Base-by-base conservation (phyloP, 2,797 vertebrate genomes). In the Syncerus caffer region DNA sequence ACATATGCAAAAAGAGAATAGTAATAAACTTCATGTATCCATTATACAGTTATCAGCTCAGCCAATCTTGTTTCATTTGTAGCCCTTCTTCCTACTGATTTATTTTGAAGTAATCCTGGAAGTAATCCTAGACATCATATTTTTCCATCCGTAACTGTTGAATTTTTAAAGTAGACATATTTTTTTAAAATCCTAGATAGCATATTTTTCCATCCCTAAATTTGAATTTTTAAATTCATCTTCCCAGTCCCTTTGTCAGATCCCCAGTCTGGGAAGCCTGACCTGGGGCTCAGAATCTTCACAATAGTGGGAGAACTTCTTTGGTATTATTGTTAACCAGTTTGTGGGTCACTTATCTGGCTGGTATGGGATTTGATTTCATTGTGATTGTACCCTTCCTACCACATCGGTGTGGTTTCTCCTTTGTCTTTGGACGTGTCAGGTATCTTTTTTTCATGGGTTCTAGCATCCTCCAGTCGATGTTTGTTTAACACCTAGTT, bases 31-130 rank as follows among this genome's bases (percentile, higher is more conserved):
- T 25, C 31, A 34, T 58, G 45, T 90, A 60, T 34, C 42, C 25
- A 19, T 95, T 12, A 31, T 31, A 25, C 4, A 58, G 4, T 76
- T 96, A 83, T 13, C 80, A 55, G 13, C 47, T 90, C 27, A 91
- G 31, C 42, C 34, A 86, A 13, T 78, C 87, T 95, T 96, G 6
- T 85, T 96, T 87, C 67, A 27, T 84, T 71, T 94, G n/a, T 90
- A 45, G 7, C 14, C 17, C 16, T 16, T 94, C 29, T 95, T 94
- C 29, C 31, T 12, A 47, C 14, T 34, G 45, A 13, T 84, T 95
- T 90, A 92, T 89, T 97, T 86, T 93, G 51, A 96, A 83, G 31
- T 93, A 85, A 87, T 90, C 13, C 7, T 94, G 92, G 47, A 96
- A 83, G 34, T 93, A 85, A 87, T 90, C 13, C 7, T 94, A 93